phyloP scores from a whole-genome alignment of 2,797 vertebrate species.

The Falco cherrug region DNA sequence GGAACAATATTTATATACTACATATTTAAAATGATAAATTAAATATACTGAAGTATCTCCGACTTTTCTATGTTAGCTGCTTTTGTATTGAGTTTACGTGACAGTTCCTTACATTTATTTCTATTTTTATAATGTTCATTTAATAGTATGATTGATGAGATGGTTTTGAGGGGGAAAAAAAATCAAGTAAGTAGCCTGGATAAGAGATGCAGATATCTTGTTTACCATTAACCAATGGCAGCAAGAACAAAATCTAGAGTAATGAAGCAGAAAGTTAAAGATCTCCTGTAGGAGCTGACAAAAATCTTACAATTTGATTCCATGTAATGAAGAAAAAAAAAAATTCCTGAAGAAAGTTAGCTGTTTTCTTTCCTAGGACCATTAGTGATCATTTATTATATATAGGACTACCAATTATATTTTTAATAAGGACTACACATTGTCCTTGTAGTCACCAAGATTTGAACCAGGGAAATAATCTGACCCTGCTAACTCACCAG shows the following conservation, averaged over 20 bases:
- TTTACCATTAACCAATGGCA: not conserved
- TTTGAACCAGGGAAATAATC: not conserved
- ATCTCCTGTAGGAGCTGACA: conserved; percentile 7
- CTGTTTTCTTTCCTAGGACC: not conserved
- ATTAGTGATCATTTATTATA: not conserved
- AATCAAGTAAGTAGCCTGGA: not conserved
- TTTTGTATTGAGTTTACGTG: not conserved
- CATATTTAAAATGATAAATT: not conserved
- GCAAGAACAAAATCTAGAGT: not conserved
- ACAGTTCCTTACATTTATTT: not conserved
- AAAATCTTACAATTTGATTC: conserved; percentile 23
- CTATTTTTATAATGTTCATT: not conserved
- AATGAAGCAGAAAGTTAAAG: conserved; percentile 8
- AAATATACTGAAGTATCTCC: not conserved
- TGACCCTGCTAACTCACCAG: not conserved
- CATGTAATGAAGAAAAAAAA: not conserved
- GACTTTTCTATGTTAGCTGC: not conserved
- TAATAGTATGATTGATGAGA: not conserved
- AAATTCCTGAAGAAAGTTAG: not conserved
- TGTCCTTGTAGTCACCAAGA: not conserved
- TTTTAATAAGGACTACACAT: not conserved
- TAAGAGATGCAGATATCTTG: not conserved
- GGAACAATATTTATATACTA: not conserved
- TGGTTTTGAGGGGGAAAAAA: not conserved
- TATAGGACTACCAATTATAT: not conserved